Evolutionary conservation across 2,797 vertebrate genomes (phyloP), one percentile per base, ranked within the genome.

Genomic region (Pyrocephalus nanus): DNA sequence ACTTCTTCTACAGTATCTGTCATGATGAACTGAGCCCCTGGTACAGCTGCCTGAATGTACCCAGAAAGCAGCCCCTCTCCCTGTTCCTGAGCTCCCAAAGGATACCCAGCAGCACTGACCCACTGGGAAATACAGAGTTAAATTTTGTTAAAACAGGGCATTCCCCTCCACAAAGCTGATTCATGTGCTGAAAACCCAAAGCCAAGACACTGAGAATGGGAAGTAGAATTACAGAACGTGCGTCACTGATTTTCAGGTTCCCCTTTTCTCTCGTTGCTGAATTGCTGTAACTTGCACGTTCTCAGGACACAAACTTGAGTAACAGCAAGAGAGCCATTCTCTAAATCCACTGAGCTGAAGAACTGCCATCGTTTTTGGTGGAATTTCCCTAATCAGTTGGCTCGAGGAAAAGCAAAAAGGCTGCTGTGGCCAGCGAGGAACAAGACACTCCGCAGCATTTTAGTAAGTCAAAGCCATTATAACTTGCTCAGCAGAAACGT

Each of bases 141-240:
- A 91, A 16, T 43, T 69, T 21, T 22, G 30, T 76, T 61, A 47
- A 75, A 94, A 85, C 27, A 45, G 48, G 54, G 70, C 66, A 89
- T 92, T 96, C 62, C 81, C 89, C 54, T 84, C 45, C 66, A 43
- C 73, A 90, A 95, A 96, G 88, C 95, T 94, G 93, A 93, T 96
- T 96, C 94, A 85, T 40, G 77, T 74, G 54, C 92, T 95, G 89
- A 93, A 89, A 96, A 86, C 88, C 50, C 70, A 88, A 91, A 94
- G 93, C 83, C 90, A 93, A 82, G 64, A 81, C 78, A 92, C 74
- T 50, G 74, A 54, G 95, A 97, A 93, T 38, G 72, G 91, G 95
- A 96, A 97, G 89, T 2, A 88, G 91, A 95, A 95, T 94, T 92
- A 94, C 55, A 14, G 7, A 81, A 88, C 0, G 4, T 92, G 92